phyloP scores from a whole-genome alignment of 2,888 invertebrate species.

The Masnerella sp. region DNA sequence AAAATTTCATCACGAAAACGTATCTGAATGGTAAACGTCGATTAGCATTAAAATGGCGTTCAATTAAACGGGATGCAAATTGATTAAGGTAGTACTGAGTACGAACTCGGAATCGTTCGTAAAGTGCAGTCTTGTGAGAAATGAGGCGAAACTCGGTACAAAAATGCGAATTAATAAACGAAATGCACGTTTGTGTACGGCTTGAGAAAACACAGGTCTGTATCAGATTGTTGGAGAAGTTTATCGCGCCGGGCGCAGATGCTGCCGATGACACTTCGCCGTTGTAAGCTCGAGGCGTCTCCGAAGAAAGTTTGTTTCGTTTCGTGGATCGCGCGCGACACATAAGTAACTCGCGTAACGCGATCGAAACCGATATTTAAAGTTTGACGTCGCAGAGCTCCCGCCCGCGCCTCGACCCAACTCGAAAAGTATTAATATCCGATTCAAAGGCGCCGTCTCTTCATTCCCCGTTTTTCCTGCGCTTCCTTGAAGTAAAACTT shows the following conservation, averaged over 20 bases:
- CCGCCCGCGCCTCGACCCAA: slow-evolving; percentile 17
- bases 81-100: slow-evolving; percentile 9
- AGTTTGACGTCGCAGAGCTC: slow-evolving; percentile 42
- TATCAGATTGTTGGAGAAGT: slow-evolving; percentile 59
- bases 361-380: slow-evolving; percentile 59
- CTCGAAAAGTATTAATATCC: slow-evolving; percentile 51
- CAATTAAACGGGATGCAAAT: slow-evolving; percentile 22
- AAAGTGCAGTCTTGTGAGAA: slow-evolving; percentile 36
- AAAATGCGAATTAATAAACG: slow-evolving; percentile 53
- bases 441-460: slow-evolving; percentile 31
- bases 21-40: not conserved
- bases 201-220: slow-evolving; percentile 50
- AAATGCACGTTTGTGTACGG: slow-evolving; percentile 35
- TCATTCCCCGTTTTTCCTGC: slow-evolving; percentile 19
- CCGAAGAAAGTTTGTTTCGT: slow-evolving; percentile 58
- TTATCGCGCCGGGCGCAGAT: slow-evolving; percentile 55
- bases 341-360: slow-evolving; percentile 55
- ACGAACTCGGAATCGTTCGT: slow-evolving; percentile 11
- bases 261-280: slow-evolving; percentile 58
- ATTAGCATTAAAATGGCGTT: slow-evolving; percentile 18
- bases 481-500: slow-evolving; percentile 18
- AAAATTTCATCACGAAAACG: not conserved
- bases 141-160: slow-evolving; percentile 20
- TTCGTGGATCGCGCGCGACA: slow-evolving; percentile 49
- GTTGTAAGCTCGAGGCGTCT: slow-evolving; percentile 50